Conservation (phyloP, 2,797 vertebrate genomes). For the Valencia hispanica region DNA sequence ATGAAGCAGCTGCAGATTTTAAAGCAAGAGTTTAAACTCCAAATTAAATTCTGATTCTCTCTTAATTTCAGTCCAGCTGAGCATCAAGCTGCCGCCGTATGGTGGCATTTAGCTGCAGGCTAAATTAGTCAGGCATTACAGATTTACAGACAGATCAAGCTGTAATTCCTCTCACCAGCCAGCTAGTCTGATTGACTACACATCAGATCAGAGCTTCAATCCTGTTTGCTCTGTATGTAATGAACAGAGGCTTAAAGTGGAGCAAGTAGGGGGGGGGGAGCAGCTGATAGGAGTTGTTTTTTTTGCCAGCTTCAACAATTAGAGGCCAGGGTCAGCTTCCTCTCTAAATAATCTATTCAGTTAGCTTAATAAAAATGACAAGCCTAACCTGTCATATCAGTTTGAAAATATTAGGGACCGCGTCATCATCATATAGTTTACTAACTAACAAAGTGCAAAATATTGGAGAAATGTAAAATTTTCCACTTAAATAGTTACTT, state of each 20-base stretch:
- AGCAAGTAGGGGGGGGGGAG: slow-evolving; percentile 30
- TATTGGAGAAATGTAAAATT: neutral
- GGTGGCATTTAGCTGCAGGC: slow-evolving; percentile 75
- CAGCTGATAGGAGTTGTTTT: slow-evolving; percentile 44
- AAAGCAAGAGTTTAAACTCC: slow-evolving; percentile 2
- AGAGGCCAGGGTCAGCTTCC: slow-evolving; percentile 42
- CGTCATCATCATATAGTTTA: neutral
- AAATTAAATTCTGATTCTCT: slow-evolving; percentile 5
- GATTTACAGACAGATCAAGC: slow-evolving; percentile 72
- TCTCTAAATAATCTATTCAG: slow-evolving; percentile 45
- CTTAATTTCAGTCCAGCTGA: slow-evolving; percentile 14
- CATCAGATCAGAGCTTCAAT: slow-evolving; percentile 71
- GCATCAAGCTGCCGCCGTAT: slow-evolving; percentile 63
- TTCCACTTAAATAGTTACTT: neutral
- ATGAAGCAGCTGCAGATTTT: slow-evolving; percentile 21
- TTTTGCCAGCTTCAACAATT: slow-evolving; percentile 24
- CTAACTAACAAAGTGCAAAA: neutral
- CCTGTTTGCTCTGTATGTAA: slow-evolving; percentile 74
- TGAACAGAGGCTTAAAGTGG: slow-evolving; percentile 70
- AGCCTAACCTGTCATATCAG: slow-evolving; percentile 8
- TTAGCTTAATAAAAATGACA: slow-evolving; percentile 9
- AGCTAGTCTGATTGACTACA: slow-evolving; percentile 70
- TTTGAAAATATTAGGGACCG: slow-evolving; percentile 8
- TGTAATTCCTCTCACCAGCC: slow-evolving; percentile 71
- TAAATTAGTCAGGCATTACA: slow-evolving; percentile 78